Base-by-base conservation (phyloP, 2,113 vertebrate species). In the Callorhinus ursinus region DNA sequence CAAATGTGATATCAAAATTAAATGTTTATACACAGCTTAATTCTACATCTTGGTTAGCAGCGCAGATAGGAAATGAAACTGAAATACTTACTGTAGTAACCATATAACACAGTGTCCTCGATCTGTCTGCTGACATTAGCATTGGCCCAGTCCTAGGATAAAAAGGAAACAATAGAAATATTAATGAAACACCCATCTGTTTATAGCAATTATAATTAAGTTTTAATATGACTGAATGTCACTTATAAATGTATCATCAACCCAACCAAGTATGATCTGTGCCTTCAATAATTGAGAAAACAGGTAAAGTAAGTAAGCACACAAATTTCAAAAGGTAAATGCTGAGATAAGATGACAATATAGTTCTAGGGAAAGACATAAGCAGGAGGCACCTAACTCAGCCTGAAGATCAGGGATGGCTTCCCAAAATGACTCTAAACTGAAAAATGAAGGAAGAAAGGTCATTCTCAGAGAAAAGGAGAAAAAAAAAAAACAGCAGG, bases 31-130 rank as follows among this genome's bases (percentile, higher is more conserved):
- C 5, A 4, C 39, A 92, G 79, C 28, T 87, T 89, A 92, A 95
- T 61, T 92, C 83, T 84, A 63, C 31, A 71, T 67, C 88, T 92
- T 93, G 33, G 16, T 42, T 57, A 93, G 71, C 22, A 88, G 18
- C 15, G 22, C 19, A 90, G 59, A 89, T 3, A 93, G 39, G 5
- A 96, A 97, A 82, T 46, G 46, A 95, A 96, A 92, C n/a, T n/a
- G 39, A 93, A 90, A 83, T 98, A 99, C 99, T 99, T 99, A 99
- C 99, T 99, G 98, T 99, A 99, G 98, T 99, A 99, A 90, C 99
- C 99, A 98, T 99, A 99, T 65, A 99, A 98, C 53, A 99, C 99
- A 3, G 99, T 99, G 96, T 99, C 99, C 98, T 99, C 99, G 97
- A 99, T 99, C 98, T 99, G 98, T 96, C 99, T 99, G 81, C 99